Evolutionary conservation across 2,888 invertebrate genomes (phyloP).

Genomic region (Orthosia gothica): DNA sequence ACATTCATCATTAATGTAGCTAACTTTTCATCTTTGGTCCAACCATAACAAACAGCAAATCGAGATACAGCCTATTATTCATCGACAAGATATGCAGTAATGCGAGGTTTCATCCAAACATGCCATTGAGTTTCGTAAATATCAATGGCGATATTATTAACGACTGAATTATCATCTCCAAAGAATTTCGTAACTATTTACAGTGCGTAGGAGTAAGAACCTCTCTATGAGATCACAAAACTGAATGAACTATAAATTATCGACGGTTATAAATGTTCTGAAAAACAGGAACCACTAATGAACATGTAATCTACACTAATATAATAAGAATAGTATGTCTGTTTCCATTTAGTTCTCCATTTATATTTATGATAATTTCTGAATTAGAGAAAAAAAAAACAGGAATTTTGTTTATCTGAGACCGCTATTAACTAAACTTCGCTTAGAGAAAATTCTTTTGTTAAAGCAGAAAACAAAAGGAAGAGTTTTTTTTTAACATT

Average conservation of each 20-base stretch:
- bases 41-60: slow-evolving; percentile 32
- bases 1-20: neutral
- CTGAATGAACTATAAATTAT: slow-evolving; percentile 37
- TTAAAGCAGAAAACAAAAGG: neutral
- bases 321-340: slow-evolving; percentile 7
- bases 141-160: slow-evolving; percentile 48
- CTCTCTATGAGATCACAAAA: slow-evolving; percentile 21
- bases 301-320: slow-evolving; percentile 6
- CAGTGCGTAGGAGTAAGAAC: slow-evolving; percentile 24
- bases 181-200: slow-evolving; percentile 24
- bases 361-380: slow-evolving; percentile 6
- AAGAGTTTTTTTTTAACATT: neutral
- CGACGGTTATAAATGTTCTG: slow-evolving; percentile 11
- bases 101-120: slow-evolving; percentile 21
- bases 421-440: slow-evolving; percentile 13
- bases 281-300: slow-evolving; percentile 40
- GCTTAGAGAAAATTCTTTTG: neutral
- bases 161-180: slow-evolving; percentile 38
- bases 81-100: slow-evolving; percentile 30
- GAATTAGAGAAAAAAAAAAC: slow-evolving; percentile 16
- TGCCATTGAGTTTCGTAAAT: slow-evolving; percentile 42
- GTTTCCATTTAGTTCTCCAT: slow-evolving; percentile 1
- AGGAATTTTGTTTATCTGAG: slow-evolving; percentile 31
- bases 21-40: slow-evolving; percentile 8
- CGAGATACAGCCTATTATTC: slow-evolving; percentile 6